These are phyloP conservation scores for Cotesia typhae DNA, from an alignment of 1,140 invertebrate species.

Conservation along the genomic window DNA sequence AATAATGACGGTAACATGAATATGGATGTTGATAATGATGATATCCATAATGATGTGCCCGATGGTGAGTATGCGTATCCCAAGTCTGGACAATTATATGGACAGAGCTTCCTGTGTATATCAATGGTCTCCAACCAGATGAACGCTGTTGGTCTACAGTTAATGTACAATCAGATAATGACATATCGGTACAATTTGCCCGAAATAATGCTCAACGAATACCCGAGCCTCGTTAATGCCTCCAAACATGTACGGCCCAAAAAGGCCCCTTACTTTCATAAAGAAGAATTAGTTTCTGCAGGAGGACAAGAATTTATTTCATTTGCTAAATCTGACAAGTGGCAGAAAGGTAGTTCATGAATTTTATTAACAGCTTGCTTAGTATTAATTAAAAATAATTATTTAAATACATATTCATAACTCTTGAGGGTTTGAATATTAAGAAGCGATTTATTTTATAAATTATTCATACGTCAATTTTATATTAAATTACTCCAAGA, in stretches of 20 bases:
- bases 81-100: constrained; percentile 74
- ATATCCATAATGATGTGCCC: constrained; percentile 33
- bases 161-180: constrained; percentile 80
- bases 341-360: constrained; percentile 68
- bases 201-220: constrained; percentile 59
- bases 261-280: constrained; percentile 71
- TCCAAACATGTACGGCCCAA: constrained; percentile 70
- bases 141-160: constrained; percentile 75
- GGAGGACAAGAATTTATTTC: constrained; percentile 72
- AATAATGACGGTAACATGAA: background rate
- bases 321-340: constrained; percentile 82
- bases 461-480: constrained; percentile 14
- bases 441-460: too few relatives aligned
- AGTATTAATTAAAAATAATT: too few relatives aligned
- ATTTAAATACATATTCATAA: constrained; percentile 23
- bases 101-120: constrained; percentile 89
- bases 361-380: too few relatives aligned
- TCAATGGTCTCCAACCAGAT: constrained; percentile 73
- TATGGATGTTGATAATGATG: constrained; percentile 21
- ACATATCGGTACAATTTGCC: constrained; percentile 73
- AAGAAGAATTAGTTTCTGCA: constrained; percentile 69
- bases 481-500: constrained; percentile 27
- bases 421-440: too few relatives aligned
- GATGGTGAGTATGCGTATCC: constrained; percentile 77
- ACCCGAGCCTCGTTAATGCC: constrained; percentile 71